Base-by-base conservation (phyloP, 2,888 invertebrate species). In the Tenthredo notha region DNA sequence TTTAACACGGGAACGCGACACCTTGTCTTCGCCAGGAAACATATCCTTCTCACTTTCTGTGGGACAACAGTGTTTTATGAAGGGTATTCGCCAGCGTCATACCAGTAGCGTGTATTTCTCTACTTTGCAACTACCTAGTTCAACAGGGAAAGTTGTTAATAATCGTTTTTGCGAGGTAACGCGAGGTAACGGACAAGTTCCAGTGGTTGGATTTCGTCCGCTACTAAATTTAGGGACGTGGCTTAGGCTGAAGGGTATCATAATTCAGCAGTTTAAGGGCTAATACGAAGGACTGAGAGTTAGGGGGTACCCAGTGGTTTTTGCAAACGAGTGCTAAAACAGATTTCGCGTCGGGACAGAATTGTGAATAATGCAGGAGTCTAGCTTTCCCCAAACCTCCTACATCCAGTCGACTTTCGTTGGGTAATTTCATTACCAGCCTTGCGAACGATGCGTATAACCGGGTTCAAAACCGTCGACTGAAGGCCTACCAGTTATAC, bases 321-420 rank as follows among this genome's bases (percentile, higher is more conserved):
- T 80, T 61, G 61, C 61, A 58, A 61, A 80, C 80, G 80, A 80
- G 80, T 80, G 80, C 80, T 80, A 61, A 80, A 80, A 80, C 80
- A 80, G 80, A 80, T 80, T 80, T 80, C 61, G 61, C 80, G 58
- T 61, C 21, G 61, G 58, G n/a, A 50, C 80, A 50, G 61, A 80
- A 58, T 80, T 80, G 80, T 80, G 80, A 80, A 80, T 80, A 80
- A 80, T 80, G 80, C 80, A 80, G 80, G 58, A 80, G 80, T 58
- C 80, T 80, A 80, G 80, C 80, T 21, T 80, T 80, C 40, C 47
- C 50, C 80, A 12, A 61, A 58, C 61, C 74, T 40, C 25, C 25
- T 50, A 77, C 74, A n/a, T 21, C 15, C 25, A 43, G 43, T 74
- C 25, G 80, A 40, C 61, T 80, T 80, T 80, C 80, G 80, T 61